Conservation (phyloP, 2,797 vertebrate genomes). For the Siniperca obscura region DNA sequence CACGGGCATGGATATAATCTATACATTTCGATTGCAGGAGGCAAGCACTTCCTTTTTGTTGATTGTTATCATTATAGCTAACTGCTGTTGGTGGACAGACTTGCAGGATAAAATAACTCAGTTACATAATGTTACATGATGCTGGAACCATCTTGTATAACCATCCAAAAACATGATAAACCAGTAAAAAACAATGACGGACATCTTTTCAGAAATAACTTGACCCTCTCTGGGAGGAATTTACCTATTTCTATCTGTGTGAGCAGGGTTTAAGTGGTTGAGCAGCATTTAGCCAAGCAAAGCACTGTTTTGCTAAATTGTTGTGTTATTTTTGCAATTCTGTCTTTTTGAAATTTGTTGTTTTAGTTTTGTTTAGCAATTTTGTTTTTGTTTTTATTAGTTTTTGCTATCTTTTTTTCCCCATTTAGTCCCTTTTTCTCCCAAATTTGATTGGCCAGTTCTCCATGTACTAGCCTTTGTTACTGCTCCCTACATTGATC, state of each 20-base stretch:
- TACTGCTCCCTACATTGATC: slow-evolving; percentile 10
- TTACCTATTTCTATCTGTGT: background rate
- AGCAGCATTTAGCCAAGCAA: background rate
- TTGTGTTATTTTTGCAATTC: background rate
- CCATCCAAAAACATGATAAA: background rate
- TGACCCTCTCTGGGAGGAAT: background rate
- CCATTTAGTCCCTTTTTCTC: background rate
- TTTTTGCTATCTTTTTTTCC: background rate
- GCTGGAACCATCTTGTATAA: background rate
- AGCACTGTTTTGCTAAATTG: background rate
- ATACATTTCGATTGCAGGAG: background rate
- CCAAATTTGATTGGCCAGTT: background rate
- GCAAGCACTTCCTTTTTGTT: background rate
- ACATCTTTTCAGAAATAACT: background rate
- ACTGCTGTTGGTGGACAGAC: slow-evolving; percentile 6
- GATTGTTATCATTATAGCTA: slow-evolving; percentile 7
- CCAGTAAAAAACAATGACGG: background rate
- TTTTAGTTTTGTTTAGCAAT: background rate
- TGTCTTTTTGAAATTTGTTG: background rate
- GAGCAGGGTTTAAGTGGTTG: background rate
- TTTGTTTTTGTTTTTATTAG: background rate
- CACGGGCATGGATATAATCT: background rate
- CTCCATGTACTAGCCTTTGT: background rate
- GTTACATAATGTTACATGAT: background rate
- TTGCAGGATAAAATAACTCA: background rate